phyloP scores from a whole-genome alignment of 2,888 invertebrate genomes.

The Cataglyphis livida region DNA sequence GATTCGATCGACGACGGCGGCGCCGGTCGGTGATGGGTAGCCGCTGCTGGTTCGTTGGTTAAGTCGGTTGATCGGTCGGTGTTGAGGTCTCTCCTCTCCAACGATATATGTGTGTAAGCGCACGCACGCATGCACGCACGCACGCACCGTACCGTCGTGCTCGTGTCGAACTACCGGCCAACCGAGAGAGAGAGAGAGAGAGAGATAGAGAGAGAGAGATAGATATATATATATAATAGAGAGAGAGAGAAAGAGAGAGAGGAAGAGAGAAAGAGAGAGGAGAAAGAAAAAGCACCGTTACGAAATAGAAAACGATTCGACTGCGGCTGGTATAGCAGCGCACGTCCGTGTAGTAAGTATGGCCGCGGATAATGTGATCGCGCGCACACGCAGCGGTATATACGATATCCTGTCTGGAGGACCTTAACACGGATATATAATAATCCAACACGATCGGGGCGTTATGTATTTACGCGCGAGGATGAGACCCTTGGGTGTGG shows the following conservation, averaged over 20 bases:
- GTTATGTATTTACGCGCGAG: neutral
- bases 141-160: constrained; percentile 40
- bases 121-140: neutral
- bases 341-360: constrained; percentile 44
- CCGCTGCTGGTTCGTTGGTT: constrained; percentile 19
- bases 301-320: constrained; percentile 68
- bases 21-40: constrained; percentile 7
- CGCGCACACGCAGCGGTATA: constrained; percentile 27
- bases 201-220: constrained; percentile 35
- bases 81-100: constrained; percentile 18
- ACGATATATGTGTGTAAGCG: neutral
- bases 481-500: neutral
- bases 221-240: too few species aligned
- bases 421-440: neutral
- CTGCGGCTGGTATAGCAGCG: constrained; percentile 14
- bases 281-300: constrained; percentile 78
- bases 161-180: constrained; percentile 49
- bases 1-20: constrained; percentile 34
- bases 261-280: constrained; percentile 44
- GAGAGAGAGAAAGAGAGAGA: too few species aligned
- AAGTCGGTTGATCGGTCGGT: constrained; percentile 32
- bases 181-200: neutral
- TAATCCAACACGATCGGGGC: neutral
- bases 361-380: constrained; percentile 46
- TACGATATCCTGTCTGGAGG: constrained; percentile 2